A percentile compares a stretch with the other conserved stretches of the same genome.
These are phyloP conservation scores for Eretmochelys imbricata DNA, from an alignment of 2,113 vertebrate genomes.

Conservation along the genomic window DNA sequence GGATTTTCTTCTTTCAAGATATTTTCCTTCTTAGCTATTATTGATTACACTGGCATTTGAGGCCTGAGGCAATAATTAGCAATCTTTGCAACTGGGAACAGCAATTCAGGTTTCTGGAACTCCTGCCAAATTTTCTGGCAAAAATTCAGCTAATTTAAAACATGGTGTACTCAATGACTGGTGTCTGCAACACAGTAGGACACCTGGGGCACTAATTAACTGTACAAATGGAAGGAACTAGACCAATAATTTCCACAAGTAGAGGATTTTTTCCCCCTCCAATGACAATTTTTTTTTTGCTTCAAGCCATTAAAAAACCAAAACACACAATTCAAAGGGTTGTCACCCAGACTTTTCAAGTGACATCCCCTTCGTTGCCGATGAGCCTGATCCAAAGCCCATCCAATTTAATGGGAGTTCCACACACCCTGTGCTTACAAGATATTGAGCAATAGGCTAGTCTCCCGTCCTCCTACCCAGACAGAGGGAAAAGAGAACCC, in stretches of 20 bases:
- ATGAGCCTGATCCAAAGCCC: background rate
- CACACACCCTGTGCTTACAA: background rate
- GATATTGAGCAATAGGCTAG: background rate
- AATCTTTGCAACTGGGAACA: background rate
- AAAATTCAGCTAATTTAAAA: background rate
- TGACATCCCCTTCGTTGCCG: background rate
- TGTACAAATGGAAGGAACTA: background rate
- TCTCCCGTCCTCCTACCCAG: background rate
- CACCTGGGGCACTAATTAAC: background rate
- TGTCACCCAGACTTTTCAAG: background rate
- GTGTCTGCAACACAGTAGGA: background rate
- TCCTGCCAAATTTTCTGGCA: background rate
- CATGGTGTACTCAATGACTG: background rate
- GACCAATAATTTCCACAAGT: background rate
- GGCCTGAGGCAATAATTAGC: background rate
- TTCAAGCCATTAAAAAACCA: background rate
- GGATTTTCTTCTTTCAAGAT: background rate
- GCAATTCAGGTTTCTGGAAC: background rate
- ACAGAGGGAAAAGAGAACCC: background rate
- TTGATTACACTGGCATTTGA: background rate
- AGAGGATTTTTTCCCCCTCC: background rate
- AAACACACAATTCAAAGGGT: too few relatives aligned
- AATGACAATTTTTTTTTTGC: background rate
- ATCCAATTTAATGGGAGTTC: background rate
- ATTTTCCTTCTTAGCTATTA: background rate